These are phyloP conservation scores for Cecropterus lyciades DNA, from an alignment of 1,140 invertebrate species.

Conservation along the genomic window DNA sequence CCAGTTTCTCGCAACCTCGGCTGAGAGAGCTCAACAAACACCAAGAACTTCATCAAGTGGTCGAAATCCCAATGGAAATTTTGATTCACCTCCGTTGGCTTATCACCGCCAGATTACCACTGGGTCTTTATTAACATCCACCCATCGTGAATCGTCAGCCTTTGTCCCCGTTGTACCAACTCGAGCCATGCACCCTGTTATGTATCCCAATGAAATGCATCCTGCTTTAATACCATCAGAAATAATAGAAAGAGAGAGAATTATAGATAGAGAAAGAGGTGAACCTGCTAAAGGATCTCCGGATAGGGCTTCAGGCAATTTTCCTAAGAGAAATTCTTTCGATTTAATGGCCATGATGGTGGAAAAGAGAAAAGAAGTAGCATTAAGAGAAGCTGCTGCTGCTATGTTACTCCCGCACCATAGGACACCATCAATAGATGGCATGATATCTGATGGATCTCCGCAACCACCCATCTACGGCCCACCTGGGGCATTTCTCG, in stretches of 20 bases:
- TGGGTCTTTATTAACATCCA: constrained; percentile 74
- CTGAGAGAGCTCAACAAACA: constrained; percentile 67
- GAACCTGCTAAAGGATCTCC: constrained; percentile 79
- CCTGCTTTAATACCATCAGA: constrained; percentile 82
- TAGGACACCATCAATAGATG: constrained; percentile 74
- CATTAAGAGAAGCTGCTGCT: constrained; percentile 87
- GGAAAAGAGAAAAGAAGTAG: constrained; percentile 92
- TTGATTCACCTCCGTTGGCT: constrained; percentile 87
- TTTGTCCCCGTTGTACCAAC: constrained; percentile 94
- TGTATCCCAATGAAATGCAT: constrained; percentile 88
- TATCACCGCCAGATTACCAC: constrained; percentile 88
- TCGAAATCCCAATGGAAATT: constrained; percentile 83
- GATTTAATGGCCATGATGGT: constrained; percentile 95
- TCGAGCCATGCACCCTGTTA: constrained; percentile 86
- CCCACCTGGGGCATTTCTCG: constrained; percentile 87
- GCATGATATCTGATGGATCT: constrained; percentile 79
- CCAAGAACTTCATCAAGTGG: constrained; percentile 77
- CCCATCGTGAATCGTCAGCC: constrained; percentile 91
- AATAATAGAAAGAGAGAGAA: constrained; percentile 84
- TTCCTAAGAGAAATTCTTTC: constrained; percentile 85
- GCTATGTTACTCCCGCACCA: constrained; percentile 84
- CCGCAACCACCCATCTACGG: constrained; percentile 85
- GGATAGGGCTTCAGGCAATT: constrained; percentile 77
- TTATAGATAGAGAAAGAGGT: constrained; percentile 81
- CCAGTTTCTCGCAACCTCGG: constrained; percentile 83